These are phyloP conservation scores for Lethrus apterus DNA, from an alignment of 1,140 invertebrate genomes.

Conservation along the genomic window DNA sequence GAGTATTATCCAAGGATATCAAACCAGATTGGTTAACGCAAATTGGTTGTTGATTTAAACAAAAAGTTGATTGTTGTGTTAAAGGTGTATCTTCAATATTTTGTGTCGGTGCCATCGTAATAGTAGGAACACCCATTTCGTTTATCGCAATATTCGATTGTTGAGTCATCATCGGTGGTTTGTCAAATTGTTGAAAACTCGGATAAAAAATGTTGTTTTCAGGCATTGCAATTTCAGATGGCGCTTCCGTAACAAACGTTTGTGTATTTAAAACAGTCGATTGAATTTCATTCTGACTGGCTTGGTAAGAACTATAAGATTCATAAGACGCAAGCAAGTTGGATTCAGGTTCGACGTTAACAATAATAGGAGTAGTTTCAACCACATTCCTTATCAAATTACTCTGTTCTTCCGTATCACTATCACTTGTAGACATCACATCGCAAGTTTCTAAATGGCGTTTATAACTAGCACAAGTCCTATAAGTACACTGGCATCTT, in stretches of 20 bases:
- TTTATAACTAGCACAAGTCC: conserved; percentile 79
- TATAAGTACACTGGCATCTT: conserved; percentile 80
- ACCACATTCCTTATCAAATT: neutral
- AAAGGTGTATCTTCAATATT: neutral
- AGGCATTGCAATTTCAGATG: conserved; percentile 25
- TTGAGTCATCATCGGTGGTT: conserved; percentile 20
- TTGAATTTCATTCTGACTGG: conserved; percentile 35
- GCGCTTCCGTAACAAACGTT: conserved; percentile 27
- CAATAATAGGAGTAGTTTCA: neutral
- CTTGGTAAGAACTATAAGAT: conserved; percentile 28
- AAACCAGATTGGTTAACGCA: conserved; percentile 27
- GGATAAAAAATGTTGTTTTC: conserved; percentile 24
- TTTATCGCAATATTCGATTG: conserved; percentile 19
- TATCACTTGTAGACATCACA: conserved; percentile 67
- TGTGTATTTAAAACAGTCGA: conserved; percentile 36
- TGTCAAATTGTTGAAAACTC: conserved; percentile 22
- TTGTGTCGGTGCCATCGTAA: conserved; percentile 9
- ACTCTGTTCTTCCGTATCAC: conserved; percentile 49
- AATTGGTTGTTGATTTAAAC: conserved; percentile 19
- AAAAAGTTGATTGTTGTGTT: conserved; percentile 11
- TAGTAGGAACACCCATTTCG: conserved; percentile 16
- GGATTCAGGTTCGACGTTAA: conserved; percentile 28
- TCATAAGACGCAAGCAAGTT: conserved; percentile 37
- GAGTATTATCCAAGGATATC: conserved; percentile 11
- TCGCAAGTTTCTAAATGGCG: conserved; percentile 75